Evolutionary conservation across 2,113 vertebrate species (phyloP).

Genomic region (Chrysemys picta): DNA sequence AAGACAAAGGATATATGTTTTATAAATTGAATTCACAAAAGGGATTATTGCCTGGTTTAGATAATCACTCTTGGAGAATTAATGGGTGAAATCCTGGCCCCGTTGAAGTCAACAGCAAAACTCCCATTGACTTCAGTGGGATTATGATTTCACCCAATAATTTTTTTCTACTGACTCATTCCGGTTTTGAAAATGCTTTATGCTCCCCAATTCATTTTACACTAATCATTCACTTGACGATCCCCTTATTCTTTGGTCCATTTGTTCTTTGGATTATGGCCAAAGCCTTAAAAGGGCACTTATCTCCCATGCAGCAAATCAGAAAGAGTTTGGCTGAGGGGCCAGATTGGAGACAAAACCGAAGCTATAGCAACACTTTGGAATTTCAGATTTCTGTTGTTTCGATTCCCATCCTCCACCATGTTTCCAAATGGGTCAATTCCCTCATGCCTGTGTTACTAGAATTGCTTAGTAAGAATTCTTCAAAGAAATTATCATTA

Average conservation of each 20-base stretch:
- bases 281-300: not conserved
- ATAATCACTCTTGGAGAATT: not conserved
- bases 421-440: not conserved
- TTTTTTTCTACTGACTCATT: not conserved
- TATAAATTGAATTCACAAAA: not conserved
- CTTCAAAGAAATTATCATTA: not conserved
- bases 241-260: not conserved
- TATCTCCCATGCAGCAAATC: not conserved
- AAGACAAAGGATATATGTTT: not conserved
- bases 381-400: not conserved
- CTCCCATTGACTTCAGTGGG: not conserved
- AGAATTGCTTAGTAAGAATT: not conserved
- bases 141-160: not conserved
- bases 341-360: not conserved
- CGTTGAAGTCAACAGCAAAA: not conserved
- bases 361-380: not conserved
- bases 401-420: not conserved
- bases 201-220: not conserved
- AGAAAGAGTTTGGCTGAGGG: not conserved
- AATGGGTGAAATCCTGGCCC: not conserved
- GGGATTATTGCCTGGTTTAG: not conserved
- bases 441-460: not conserved
- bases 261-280: not conserved
- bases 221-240: not conserved
- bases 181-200: not conserved